phyloP scores from a whole-genome alignment of 2,113 vertebrate species.

The Onychorhynchus coronatus region DNA sequence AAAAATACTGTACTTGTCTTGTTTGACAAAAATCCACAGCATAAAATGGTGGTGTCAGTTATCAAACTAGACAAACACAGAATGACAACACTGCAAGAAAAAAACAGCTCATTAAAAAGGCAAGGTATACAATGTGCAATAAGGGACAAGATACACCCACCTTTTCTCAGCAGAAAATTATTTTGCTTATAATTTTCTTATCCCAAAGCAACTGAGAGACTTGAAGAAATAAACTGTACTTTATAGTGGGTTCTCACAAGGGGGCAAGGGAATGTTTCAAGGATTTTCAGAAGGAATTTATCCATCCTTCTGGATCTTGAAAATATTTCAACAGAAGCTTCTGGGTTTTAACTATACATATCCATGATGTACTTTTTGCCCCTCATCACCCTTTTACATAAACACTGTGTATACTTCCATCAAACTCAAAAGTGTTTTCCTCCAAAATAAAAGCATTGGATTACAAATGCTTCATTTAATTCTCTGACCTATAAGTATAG shows the following conservation, averaged over 20 bases:
- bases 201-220: neutral
- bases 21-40: constrained; percentile 1
- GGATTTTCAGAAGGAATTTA: neutral
- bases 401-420: neutral
- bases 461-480: neutral
- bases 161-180: neutral
- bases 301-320: neutral
- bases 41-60: neutral
- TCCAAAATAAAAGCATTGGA: neutral
- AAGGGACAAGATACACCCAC: neutral
- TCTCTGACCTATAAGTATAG: neutral
- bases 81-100: neutral
- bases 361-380: neutral
- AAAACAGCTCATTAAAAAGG: constrained; percentile 13
- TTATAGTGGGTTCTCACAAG: neutral
- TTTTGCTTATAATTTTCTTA: neutral
- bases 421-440: neutral
- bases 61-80: constrained; percentile 20
- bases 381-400: neutral
- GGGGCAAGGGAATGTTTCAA: neutral
- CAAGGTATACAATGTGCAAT: neutral
- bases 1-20: neutral
- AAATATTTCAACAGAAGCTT: neutral
- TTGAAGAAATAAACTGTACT: neutral
- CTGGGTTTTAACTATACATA: neutral